Percentiles rank a stretch among this genome's conserved stretches.
Evolutionary conservation across 2,113 vertebrate genomes (phyloP).

Genomic region (Cervus canadensis): DNA sequence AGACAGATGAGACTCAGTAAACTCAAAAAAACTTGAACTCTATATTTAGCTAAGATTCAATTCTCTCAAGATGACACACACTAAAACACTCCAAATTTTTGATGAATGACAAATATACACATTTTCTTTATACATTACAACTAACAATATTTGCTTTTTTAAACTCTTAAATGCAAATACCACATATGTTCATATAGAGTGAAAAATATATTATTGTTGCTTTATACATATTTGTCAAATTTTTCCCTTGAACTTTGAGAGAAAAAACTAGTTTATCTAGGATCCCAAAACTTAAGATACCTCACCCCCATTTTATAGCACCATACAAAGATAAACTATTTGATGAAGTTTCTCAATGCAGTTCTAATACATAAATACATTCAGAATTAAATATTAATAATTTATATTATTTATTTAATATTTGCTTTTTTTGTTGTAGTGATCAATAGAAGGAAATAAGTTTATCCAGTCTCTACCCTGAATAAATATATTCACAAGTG

Average conservation of each 20-base stretch:
- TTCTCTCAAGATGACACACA: constrained; percentile 47
- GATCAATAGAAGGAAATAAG: background rate
- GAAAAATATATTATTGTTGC: background rate
- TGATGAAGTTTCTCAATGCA: background rate
- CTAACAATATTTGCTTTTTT: constrained; percentile 27
- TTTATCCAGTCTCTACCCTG: background rate
- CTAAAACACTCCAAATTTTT: constrained; percentile 15
- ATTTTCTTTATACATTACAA: constrained; percentile 16
- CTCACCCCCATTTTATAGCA: background rate
- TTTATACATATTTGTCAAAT: background rate
- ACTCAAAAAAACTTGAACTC: constrained; percentile 31
- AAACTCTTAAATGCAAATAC: constrained; percentile 5
- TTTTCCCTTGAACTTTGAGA: background rate
- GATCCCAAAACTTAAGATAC: background rate
- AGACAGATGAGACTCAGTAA: constrained; percentile 18
- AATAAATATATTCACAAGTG: background rate
- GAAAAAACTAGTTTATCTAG: background rate
- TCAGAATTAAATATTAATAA: background rate
- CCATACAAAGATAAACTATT: background rate
- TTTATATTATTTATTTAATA: background rate
- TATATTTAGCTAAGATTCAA: constrained; percentile 17
- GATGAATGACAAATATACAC: background rate
- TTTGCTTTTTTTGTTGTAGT: background rate
- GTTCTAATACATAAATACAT: background rate
- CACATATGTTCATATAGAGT: background rate